Evolutionary conservation across 2,888 invertebrate species (phyloP).

Genomic region (Habroteleia sp.): DNA sequence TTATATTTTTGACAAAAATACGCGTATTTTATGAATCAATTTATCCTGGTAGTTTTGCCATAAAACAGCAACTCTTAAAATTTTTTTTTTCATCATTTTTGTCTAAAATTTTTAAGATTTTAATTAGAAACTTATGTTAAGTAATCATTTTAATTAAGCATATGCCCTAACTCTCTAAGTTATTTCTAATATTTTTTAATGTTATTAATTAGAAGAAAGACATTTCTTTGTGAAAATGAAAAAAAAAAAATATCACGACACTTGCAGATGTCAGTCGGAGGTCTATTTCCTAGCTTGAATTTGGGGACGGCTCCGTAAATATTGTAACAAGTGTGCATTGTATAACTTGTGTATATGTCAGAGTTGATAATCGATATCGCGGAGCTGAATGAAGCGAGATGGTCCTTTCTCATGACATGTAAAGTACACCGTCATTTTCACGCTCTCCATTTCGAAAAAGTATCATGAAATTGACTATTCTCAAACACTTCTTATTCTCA

Average conservation of each 20-base stretch:
- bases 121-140: too few species aligned
- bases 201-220: too few species aligned
- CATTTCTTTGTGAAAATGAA: conserved; percentile 47
- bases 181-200: too few species aligned
- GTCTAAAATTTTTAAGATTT: too few species aligned
- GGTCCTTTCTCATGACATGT: conserved; percentile 60
- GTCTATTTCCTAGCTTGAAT: conserved; percentile 70
- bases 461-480: conserved; percentile 67
- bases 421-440: conserved; percentile 73
- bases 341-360: conserved; percentile 59
- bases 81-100: too few species aligned
- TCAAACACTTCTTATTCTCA: conserved; percentile 45
- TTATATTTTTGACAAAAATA: too few species aligned
- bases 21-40: too few species aligned
- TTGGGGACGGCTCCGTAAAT: conserved; percentile 78
- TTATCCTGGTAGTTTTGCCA: too few species aligned
- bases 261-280: conserved; percentile 75
- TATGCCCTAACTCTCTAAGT: too few species aligned
- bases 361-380: conserved; percentile 69
- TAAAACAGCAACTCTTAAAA: too few species aligned
- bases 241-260: conserved; percentile 67
- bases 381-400: conserved; percentile 65
- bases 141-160: too few species aligned
- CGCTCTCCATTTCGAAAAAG: conserved; percentile 70
- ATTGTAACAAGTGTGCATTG: conserved; percentile 80